Evolutionary conservation across 2,888 invertebrate species (phyloP).

Genomic region (Tenthredo mesomela): DNA sequence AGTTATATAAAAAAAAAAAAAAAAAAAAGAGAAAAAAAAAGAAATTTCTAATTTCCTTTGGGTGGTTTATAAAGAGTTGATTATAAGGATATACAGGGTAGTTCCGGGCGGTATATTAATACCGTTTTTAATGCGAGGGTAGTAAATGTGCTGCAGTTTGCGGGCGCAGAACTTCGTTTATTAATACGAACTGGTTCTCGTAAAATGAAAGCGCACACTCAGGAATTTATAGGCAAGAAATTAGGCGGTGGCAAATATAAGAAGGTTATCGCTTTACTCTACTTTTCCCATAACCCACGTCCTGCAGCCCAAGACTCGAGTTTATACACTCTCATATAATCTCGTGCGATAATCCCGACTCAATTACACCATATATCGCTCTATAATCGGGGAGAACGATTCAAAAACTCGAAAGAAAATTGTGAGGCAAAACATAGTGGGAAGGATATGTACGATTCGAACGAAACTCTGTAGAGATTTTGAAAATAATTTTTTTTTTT

Average conservation of each 20-base stretch:
- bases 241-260: constrained; percentile 44
- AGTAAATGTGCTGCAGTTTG: constrained; percentile 59
- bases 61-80: constrained; percentile 42
- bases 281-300: constrained; percentile 4
- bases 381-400: not conserved
- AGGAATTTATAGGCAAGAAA: constrained; percentile 39
- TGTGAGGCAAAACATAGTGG: no score
- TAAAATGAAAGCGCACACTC: constrained; percentile 59
- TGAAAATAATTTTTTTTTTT: not conserved
- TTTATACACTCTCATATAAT: not conserved
- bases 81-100: constrained; percentile 7
- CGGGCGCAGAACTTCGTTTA: constrained; percentile 68
- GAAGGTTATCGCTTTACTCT: constrained; percentile 38
- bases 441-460: no score
- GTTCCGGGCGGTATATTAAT: constrained; percentile 64
- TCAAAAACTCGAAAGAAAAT: not conserved
- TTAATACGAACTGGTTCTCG: constrained; percentile 71
- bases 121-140: constrained; percentile 65
- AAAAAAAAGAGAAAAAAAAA: not conserved
- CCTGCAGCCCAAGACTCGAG: not conserved
- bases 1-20: not conserved
- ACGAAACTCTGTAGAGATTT: not conserved
- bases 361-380: not conserved
- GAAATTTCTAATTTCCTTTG: constrained; percentile 42
- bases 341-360: not conserved